Percentiles rank a stretch among this genome's conserved stretches.
Conservation (phyloP, 2,888 invertebrate genomes). For the Lasius platythorax region DNA sequence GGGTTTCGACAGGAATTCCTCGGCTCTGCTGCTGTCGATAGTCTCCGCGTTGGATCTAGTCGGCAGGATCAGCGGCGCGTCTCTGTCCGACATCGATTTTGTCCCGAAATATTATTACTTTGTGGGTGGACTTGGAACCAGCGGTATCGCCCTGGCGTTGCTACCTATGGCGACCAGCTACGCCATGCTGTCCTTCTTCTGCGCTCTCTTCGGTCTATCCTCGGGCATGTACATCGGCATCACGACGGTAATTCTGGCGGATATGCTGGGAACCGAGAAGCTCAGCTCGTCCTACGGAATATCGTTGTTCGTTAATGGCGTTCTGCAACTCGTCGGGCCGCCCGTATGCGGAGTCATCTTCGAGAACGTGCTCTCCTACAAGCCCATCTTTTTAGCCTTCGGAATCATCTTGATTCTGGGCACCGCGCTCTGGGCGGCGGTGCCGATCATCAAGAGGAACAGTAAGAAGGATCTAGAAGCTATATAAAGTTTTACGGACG, state of each 20-base stretch:
- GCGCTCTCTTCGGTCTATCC: slow-evolving; percentile 92
- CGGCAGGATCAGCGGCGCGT: slow-evolving; percentile 94
- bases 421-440: slow-evolving; percentile 91
- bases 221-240: slow-evolving; percentile 95
- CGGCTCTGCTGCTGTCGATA: slow-evolving; percentile 92
- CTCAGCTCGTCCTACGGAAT: slow-evolving; percentile 95
- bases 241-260: slow-evolving; percentile 95
- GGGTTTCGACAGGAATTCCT: slow-evolving; percentile 90
- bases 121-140: slow-evolving; percentile 92
- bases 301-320: slow-evolving; percentile 94
- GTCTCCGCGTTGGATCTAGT: slow-evolving; percentile 94
- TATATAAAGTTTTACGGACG: slow-evolving; percentile 68
- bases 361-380: slow-evolving; percentile 89
- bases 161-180: slow-evolving; percentile 91
- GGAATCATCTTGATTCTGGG: slow-evolving; percentile 92
- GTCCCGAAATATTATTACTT: slow-evolving; percentile 94
- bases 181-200: slow-evolving; percentile 89
- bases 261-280: slow-evolving; percentile 93
- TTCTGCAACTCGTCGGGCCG: slow-evolving; percentile 93
- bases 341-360: slow-evolving; percentile 93
- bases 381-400: slow-evolving; percentile 91
- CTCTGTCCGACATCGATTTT: slow-evolving; percentile 91
- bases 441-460: slow-evolving; percentile 90
- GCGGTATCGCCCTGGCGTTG: slow-evolving; percentile 91
- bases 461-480: slow-evolving; percentile 77